These are phyloP conservation scores for Anniella stebbinsi DNA, from an alignment of 2,797 vertebrate species.

Conservation along the genomic window DNA sequence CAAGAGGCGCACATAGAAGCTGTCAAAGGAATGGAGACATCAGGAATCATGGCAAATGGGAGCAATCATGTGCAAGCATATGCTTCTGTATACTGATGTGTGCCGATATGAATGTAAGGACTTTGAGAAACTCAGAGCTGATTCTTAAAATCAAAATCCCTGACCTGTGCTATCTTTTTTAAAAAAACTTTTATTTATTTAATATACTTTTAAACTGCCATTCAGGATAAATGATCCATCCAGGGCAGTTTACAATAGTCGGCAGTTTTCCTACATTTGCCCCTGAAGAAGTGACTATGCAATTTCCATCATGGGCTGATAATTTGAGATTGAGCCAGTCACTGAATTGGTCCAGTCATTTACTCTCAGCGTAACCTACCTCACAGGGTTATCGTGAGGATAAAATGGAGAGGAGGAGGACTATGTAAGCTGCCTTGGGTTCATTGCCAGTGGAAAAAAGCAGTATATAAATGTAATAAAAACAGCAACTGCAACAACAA, in stretches of 20 bases:
- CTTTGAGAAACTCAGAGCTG: not conserved
- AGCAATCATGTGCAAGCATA: not conserved
- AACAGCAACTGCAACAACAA: not conserved
- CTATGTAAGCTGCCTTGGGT: no score
- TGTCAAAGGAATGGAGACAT: constrained; percentile 55
- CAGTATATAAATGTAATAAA: no score
- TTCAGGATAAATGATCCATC: not conserved
- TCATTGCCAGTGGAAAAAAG: no score
- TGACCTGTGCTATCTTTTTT: not conserved
- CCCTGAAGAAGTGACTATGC: not conserved
- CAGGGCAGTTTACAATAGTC: not conserved
- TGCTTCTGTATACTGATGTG: not conserved
- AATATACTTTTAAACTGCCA: not conserved
- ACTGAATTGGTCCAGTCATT: no score
- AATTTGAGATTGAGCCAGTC: not conserved
- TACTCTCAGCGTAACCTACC: no score
- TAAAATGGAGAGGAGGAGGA: no score
- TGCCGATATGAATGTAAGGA: not conserved
- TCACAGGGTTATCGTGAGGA: no score
- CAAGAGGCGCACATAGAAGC: constrained; percentile 86
- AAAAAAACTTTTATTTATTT: not conserved
- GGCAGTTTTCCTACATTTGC: not conserved
- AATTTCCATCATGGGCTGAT: not conserved
- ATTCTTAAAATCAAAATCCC: not conserved
- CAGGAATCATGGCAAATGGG: not conserved